Base-by-base conservation (phyloP, 2,888 invertebrate genomes). In the Geophilus truncorum region DNA sequence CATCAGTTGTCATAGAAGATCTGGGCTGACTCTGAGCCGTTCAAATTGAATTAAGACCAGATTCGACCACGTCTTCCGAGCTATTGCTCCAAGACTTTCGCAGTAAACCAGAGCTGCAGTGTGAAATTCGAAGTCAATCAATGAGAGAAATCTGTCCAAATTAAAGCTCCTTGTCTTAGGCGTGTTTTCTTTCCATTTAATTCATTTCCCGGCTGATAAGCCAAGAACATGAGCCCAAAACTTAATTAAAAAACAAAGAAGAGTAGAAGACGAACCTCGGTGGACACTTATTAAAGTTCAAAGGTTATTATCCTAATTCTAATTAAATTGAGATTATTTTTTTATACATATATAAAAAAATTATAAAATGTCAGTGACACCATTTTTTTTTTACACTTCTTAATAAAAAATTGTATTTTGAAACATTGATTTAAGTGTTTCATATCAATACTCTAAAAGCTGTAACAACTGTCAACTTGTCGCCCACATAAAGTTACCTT, bases 1-100 rank as follows among this genome's bases (percentile, higher is more conserved):
- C 57, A 57, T 57, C 57, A 57, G 57, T 57, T 57, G 57, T 57
- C 57, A 57, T 57, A 57, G 57, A n/a, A 57, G 57, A 57, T 57
- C 57, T 57, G 57, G 57, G 6, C 57, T 57, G 18, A 57, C 57
- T 57, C 21, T 5, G 57, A 57, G 57, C 57, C 18, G 9, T 23
- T 57, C 57, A 57, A 57, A 57, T 57, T 57, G 57, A 57, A 57
- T 57, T 57, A 57, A 57, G 57, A 57, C 57, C 57, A 57, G 57
- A 57, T 57, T 57, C 57, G 57, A 18, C 57, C 57, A 5, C 57
- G 57, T 9, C 57, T 57, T 57, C 57, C 57, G 23, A 57, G 57
- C 57, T 57, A 57, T 57, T 57, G 57, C 57, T 57, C 23, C 57
- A 18, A 57, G 57, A 21, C 57, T 57, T 23, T 18, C 7, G 18